Evolutionary conservation across 2,797 vertebrate genomes (phyloP).

Genomic region (Ceryle rudis): DNA sequence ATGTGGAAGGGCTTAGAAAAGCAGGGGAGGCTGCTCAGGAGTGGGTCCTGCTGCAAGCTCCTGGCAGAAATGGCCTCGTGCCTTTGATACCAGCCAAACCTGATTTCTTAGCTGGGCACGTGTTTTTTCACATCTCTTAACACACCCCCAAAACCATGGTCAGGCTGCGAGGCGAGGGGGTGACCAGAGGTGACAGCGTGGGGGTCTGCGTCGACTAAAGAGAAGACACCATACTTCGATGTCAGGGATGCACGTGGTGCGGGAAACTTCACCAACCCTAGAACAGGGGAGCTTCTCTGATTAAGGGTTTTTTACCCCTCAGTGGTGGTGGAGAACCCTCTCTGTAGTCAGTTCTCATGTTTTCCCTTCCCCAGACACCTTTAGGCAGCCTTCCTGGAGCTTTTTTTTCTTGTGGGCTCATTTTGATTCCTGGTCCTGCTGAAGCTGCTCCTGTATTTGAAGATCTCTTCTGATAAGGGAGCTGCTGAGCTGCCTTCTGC

Average conservation of each 20-base stretch:
- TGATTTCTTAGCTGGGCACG: background rate
- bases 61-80: background rate
- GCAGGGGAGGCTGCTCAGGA: background rate
- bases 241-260: background rate
- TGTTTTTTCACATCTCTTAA: background rate
- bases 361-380: background rate
- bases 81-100: fast-evolving
- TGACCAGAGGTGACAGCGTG: fast-evolving
- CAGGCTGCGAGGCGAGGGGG: background rate
- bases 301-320: background rate
- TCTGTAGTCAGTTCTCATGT: fast-evolving
- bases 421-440: background rate
- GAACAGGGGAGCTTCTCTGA: background rate
- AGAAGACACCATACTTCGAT: background rate
- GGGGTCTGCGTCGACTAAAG: background rate
- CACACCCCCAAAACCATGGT: background rate
- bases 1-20: background rate
- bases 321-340: background rate
- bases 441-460: fast-evolving
- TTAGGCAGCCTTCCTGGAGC: too few species aligned
- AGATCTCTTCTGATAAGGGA: background rate
- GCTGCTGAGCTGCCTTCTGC: background rate
- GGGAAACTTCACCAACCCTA: fast-evolving
- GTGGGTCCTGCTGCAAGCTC: background rate
- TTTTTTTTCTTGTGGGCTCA: background rate